Evolutionary conservation across 2,888 invertebrate genomes (phyloP).

Genomic region (Andrena trimmerana): DNA sequence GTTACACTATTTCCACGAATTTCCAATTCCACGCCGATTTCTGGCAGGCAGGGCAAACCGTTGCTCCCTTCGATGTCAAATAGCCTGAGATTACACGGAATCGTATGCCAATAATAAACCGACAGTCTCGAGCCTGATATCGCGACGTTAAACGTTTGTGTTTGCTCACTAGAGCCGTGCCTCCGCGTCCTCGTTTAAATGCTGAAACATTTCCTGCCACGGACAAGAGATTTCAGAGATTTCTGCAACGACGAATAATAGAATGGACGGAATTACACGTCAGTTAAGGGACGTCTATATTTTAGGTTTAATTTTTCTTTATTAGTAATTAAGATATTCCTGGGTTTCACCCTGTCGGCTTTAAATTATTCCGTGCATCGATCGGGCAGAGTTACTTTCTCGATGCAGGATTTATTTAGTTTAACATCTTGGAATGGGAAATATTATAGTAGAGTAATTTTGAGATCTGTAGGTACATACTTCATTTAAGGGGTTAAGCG

Average conservation of each 20-base stretch:
- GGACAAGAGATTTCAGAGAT: background rate
- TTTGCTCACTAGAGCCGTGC: slow-evolving; percentile 22
- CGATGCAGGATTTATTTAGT: no score
- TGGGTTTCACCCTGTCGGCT: no score
- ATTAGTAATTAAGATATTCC: no score
- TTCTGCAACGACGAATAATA: background rate
- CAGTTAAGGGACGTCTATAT: background rate
- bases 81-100: slow-evolving; percentile 26
- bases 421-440: no score
- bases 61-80: slow-evolving; percentile 24
- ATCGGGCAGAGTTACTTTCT: no score
- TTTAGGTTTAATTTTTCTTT: no score
- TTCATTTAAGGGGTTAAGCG: no score
- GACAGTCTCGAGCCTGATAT: slow-evolving; percentile 20
- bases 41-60: background rate
- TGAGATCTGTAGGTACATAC: no score
- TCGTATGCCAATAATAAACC: slow-evolving; percentile 34
- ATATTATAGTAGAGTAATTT: no score
- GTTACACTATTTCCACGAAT: slow-evolving; percentile 17
- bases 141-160: slow-evolving; percentile 28
- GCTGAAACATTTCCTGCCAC: background rate
- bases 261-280: background rate
- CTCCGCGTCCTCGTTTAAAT: slow-evolving; percentile 14
- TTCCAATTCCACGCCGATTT: slow-evolving; percentile 27
- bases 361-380: no score